These are phyloP conservation scores for Deroptyus accipitrinus DNA, from an alignment of 2,113 vertebrate genomes.

Conservation along the genomic window DNA sequence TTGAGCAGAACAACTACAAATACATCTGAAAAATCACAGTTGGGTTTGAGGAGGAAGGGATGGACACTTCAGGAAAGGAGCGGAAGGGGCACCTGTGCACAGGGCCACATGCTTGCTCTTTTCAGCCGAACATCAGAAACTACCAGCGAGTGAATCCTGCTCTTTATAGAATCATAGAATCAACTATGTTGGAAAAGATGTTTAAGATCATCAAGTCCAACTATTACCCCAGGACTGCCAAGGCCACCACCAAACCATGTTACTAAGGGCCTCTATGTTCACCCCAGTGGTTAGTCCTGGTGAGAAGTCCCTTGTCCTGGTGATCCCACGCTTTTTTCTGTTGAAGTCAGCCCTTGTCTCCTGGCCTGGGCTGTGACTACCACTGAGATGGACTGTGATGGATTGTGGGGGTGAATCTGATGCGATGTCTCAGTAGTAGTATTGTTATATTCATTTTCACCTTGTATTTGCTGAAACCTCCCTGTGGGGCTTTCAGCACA, in stretches of 20 bases:
- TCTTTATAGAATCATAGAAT: not conserved
- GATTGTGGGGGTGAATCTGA: not conserved
- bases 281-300: not conserved
- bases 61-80: not conserved
- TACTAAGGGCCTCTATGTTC: not conserved
- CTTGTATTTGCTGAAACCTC: fast-evolving
- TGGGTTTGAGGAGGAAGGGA: not conserved
- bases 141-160: fast-evolving
- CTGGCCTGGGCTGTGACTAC: not conserved
- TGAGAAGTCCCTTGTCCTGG: not conserved
- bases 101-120: not conserved
- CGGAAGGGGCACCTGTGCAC: not conserved
- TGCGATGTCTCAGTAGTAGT: not conserved
- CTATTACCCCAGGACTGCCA: not conserved
- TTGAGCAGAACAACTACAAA: not conserved
- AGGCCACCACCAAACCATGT: not conserved
- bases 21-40: not conserved
- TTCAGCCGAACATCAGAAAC: fast-evolving
- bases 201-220: not conserved
- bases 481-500: not conserved
- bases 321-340: not conserved
- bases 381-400: not conserved
- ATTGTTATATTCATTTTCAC: not conserved
- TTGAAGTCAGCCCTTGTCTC: not conserved
- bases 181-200: not conserved